Percentiles rank a stretch among this genome's conserved stretches.
Conservation (phyloP, 2,797 vertebrate genomes). For the Gobio occitaniae region DNA sequence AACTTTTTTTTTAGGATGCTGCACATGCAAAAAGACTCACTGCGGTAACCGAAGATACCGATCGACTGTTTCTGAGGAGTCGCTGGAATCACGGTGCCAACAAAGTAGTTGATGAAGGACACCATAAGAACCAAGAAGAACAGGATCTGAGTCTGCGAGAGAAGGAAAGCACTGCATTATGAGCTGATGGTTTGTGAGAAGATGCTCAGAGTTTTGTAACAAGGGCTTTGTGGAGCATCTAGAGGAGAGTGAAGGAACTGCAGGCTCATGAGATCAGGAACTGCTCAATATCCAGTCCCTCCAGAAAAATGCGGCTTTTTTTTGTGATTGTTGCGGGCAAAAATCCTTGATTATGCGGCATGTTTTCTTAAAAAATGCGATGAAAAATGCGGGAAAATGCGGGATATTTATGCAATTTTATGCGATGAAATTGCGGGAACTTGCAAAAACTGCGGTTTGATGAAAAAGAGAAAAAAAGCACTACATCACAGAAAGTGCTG, state of each 20-base stretch:
- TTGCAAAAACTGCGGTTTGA: too few species aligned
- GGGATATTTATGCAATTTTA: too few species aligned
- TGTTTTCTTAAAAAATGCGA: too few species aligned
- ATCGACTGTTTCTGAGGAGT: conserved; percentile 66
- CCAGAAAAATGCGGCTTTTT: too few species aligned
- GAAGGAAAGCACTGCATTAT: background rate
- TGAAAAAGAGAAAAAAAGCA: too few species aligned
- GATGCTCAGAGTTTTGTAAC: background rate
- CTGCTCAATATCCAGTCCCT: background rate
- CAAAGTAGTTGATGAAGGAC: conserved; percentile 77
- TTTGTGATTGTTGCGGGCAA: too few species aligned
- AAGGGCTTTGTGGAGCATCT: background rate
- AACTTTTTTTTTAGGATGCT: background rate
- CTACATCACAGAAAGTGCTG: too few species aligned
- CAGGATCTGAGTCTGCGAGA: conserved; percentile 73
- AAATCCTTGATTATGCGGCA: too few species aligned
- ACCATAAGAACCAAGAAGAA: conserved; percentile 78
- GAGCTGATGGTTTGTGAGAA: background rate
- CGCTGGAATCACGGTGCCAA: conserved; percentile 75
- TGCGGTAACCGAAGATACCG: conserved; percentile 77
- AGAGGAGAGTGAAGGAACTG: background rate
- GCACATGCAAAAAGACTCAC: conserved; percentile 61
- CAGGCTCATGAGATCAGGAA: background rate
- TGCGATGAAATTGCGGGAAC: too few species aligned
- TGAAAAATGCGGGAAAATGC: too few species aligned